Conservation (phyloP, 2,113 vertebrate species). For the Mus pahari region DNA sequence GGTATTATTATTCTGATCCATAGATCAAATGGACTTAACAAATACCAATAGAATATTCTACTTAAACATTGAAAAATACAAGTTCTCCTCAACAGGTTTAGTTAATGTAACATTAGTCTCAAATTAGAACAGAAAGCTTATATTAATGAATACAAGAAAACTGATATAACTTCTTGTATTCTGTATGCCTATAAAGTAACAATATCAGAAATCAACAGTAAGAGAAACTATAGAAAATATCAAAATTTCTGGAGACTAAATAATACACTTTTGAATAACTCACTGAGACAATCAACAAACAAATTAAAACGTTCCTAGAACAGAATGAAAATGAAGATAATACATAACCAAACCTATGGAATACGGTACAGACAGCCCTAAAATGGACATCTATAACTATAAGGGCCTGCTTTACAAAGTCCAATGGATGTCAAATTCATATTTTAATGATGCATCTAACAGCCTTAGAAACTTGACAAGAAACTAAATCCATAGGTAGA, state of each 20-base stretch:
- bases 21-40: neutral
- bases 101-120: neutral
- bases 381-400: neutral
- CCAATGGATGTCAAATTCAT: neutral
- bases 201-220: neutral
- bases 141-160: neutral
- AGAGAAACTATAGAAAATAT: neutral
- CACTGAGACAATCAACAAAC: neutral
- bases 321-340: neutral
- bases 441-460: neutral
- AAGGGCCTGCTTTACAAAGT: neutral
- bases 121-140: neutral
- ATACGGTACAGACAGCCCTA: neutral
- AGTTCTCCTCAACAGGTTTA: neutral
- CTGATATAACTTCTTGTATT: neutral
- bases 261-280: neutral
- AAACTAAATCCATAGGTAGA: neutral
- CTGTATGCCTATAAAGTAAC: neutral
- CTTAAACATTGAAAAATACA: neutral
- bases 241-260: neutral
- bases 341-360: neutral
- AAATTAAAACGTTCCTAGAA: neutral
- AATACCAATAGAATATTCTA: neutral
- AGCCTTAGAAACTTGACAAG: neutral
- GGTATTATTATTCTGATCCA: neutral